Conservation (phyloP, 2,797 vertebrate genomes). For the Hippopotamyrus pictus region DNA sequence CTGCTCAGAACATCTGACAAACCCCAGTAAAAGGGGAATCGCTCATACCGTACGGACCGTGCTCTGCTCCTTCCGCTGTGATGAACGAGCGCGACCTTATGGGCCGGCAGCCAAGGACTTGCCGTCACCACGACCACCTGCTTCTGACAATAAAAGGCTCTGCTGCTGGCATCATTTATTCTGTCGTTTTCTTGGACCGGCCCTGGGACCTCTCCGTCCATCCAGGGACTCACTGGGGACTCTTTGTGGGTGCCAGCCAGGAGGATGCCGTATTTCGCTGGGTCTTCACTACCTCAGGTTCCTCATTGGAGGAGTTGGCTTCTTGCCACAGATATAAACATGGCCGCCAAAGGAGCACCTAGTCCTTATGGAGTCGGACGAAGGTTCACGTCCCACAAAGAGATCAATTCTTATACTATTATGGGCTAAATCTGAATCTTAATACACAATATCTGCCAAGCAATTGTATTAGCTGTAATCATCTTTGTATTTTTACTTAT, state of each 20-base stretch:
- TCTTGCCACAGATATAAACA: background rate
- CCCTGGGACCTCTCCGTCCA: background rate
- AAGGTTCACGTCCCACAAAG: background rate
- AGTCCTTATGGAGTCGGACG: background rate
- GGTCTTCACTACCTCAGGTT: background rate
- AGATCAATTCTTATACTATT: background rate
- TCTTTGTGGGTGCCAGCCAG: background rate
- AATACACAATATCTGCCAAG: background rate
- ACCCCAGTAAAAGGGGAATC: background rate
- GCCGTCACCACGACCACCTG: background rate
- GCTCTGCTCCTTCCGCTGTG: background rate
- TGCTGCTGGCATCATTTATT: slow-evolving; percentile 1
- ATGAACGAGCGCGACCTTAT: background rate
- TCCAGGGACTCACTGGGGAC: background rate
- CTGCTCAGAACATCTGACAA: background rate
- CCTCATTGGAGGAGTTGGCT: background rate
- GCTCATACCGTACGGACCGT: background rate
- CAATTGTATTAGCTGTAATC: background rate
- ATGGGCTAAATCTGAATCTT: background rate
- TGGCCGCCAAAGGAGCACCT: background rate
- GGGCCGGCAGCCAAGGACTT: background rate
- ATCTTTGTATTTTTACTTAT: background rate
- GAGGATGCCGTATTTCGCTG: background rate
- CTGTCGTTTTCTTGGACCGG: background rate
- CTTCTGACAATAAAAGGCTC: background rate